Evolutionary conservation across 2,888 invertebrate species (phyloP), one percentile per base, ranked within the genome.

Genomic region (Automeris io): DNA sequence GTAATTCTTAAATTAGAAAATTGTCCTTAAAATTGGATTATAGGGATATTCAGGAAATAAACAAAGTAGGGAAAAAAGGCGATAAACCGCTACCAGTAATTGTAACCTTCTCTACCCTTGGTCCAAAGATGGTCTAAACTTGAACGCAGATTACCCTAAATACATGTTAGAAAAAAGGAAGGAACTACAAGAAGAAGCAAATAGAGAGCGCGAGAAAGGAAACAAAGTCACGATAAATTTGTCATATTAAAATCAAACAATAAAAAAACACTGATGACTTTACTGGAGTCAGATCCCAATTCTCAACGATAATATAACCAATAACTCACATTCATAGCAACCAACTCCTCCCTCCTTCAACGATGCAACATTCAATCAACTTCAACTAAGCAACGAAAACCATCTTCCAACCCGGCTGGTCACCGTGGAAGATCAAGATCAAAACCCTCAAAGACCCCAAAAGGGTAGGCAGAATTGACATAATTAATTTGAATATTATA

Each of bases 1-100:
- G n/a, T n/a, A n/a, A n/a, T n/a, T n/a, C n/a, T n/a, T n/a, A n/a
- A n/a, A n/a, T n/a, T n/a, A n/a, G n/a, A n/a, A n/a, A n/a, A n/a
- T n/a, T n/a, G n/a, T n/a, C n/a, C n/a, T n/a, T n/a, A n/a, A n/a
- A n/a, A n/a, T n/a, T n/a, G n/a, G n/a, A n/a, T n/a, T n/a, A 24
- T 12, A 44, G 35, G 3, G 39, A 45, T 35, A 42, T 47, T 7
- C 44, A 42, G 26, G 42, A 42, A 35, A 19, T 47, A 23, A 44
- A 41, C 25, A 41, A 41, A 37, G 12, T 42, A 8, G 41, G 37
- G 9, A 42, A 37, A 16, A 42, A 37, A 35, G 32, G 33, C 11
- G 36, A 41, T n/a, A 42, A 31, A 26, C 31, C 35, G 5, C 36
- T 41, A 3, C 43, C 43, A 31, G 23, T 38, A 21, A 29, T 40